phyloP scores from a whole-genome alignment of 2,113 vertebrate species.

The Aleadryas rufinucha region DNA sequence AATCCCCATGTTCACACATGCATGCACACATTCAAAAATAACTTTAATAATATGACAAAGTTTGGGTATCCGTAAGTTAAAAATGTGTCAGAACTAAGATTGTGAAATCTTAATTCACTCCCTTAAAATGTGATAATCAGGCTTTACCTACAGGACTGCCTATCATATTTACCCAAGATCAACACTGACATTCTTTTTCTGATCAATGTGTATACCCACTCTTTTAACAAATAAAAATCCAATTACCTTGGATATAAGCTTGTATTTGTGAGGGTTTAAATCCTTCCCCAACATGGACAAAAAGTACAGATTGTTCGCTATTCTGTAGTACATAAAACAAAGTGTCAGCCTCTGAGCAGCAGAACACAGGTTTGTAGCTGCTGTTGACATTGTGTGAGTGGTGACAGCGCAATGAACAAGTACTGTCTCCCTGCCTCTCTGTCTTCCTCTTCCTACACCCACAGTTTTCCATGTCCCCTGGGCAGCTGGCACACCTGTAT shows the following conservation, averaged over 20 bases:
- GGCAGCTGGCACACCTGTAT: not conserved
- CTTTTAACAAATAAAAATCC: not conserved
- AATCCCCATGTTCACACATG: not conserved
- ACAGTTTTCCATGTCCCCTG: not conserved
- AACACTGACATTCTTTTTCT: not conserved
- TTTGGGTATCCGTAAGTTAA: not conserved
- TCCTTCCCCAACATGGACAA: not conserved
- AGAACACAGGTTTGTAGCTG: not conserved
- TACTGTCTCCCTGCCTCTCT: not conserved
- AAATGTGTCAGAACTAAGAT: not conserved
- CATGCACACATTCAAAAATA: not conserved
- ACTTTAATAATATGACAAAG: not conserved
- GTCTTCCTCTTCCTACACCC: not conserved
- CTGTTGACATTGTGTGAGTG: rapidly evolving
- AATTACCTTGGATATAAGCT: not conserved
- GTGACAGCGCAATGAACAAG: not conserved
- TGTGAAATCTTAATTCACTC: not conserved
- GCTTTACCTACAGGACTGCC: not conserved
- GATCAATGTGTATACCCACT: not conserved
- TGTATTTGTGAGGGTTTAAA: not conserved
- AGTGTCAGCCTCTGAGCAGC: not conserved
- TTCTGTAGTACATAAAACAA: not conserved
- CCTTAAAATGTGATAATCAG: not conserved
- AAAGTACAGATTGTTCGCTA: not conserved
- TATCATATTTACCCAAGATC: not conserved